phyloP scores from a whole-genome alignment of 2,888 invertebrate species.

The Nebria salina region DNA sequence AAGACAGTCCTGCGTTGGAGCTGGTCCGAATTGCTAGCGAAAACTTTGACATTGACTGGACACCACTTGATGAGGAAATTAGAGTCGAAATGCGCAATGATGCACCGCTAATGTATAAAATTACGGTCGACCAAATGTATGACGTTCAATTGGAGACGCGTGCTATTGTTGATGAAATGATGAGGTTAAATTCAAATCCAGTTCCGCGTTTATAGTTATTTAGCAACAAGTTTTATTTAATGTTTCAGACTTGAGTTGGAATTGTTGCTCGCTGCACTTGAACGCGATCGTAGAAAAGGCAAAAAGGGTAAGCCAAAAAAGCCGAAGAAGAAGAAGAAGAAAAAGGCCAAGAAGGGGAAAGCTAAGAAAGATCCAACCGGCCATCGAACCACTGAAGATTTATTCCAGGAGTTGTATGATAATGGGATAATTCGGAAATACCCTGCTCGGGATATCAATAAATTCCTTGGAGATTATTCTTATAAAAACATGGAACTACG shows the following conservation, averaged over 20 bases:
- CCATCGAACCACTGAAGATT: constrained; percentile 69
- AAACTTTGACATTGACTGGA: constrained; percentile 62
- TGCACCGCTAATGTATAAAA: constrained; percentile 63
- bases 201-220: background rate
- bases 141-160: constrained; percentile 74
- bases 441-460: constrained; percentile 68
- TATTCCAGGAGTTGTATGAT: constrained; percentile 77
- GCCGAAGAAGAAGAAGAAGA: constrained; percentile 55
- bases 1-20: constrained; percentile 24
- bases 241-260: constrained; percentile 62
- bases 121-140: constrained; percentile 72
- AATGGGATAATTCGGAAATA: constrained; percentile 75
- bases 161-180: constrained; percentile 74
- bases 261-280: constrained; percentile 64
- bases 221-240: background rate
- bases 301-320: constrained; percentile 55
- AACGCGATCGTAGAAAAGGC: constrained; percentile 48
- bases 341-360: constrained; percentile 56
- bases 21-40: constrained; percentile 57
- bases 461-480: constrained; percentile 76
- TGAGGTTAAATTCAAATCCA: constrained; percentile 59
- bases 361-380: constrained; percentile 72
- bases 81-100: constrained; percentile 67
- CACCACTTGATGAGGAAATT: constrained; percentile 67
- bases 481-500: constrained; percentile 69